Conservation (phyloP, 2,797 vertebrate species). For the Cuculus canorus region DNA sequence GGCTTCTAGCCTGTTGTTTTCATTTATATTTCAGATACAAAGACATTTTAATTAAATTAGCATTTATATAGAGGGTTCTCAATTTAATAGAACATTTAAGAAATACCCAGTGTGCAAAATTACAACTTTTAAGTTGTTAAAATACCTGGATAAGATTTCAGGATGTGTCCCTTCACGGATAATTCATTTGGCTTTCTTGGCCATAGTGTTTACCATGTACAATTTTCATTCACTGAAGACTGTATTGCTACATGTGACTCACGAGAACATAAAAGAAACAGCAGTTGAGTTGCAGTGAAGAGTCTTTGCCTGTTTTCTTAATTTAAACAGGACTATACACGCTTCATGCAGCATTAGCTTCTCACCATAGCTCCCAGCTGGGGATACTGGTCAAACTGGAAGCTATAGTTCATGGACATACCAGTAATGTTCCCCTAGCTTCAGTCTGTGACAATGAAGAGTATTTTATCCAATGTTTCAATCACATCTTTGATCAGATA, state of each 20-base stretch:
- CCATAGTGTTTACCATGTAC: background rate
- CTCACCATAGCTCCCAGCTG: background rate
- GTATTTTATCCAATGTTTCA: background rate
- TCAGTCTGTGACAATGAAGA: background rate
- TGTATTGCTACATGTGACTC: background rate
- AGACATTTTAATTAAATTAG: slow-evolving; percentile 65
- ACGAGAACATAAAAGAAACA: background rate
- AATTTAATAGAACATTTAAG: slow-evolving; percentile 44
- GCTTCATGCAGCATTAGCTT: background rate
- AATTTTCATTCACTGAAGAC: background rate
- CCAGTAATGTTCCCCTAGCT: background rate
- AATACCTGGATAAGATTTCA: slow-evolving; percentile 26
- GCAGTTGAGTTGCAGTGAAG: background rate
- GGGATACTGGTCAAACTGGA: background rate
- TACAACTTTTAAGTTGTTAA: slow-evolving; percentile 4
- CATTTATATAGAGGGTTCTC: slow-evolving; percentile 29
- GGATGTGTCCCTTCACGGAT: background rate
- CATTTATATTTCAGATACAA: slow-evolving; percentile 34
- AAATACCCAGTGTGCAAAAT: background rate
- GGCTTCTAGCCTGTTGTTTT: background rate
- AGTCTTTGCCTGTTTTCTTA: background rate
- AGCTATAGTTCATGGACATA: background rate
- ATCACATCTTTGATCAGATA: background rate
- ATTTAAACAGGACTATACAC: background rate
- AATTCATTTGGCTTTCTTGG: background rate